Evolutionary conservation across 2,888 invertebrate species (phyloP).

Genomic region (Subacronicta megacephala): DNA sequence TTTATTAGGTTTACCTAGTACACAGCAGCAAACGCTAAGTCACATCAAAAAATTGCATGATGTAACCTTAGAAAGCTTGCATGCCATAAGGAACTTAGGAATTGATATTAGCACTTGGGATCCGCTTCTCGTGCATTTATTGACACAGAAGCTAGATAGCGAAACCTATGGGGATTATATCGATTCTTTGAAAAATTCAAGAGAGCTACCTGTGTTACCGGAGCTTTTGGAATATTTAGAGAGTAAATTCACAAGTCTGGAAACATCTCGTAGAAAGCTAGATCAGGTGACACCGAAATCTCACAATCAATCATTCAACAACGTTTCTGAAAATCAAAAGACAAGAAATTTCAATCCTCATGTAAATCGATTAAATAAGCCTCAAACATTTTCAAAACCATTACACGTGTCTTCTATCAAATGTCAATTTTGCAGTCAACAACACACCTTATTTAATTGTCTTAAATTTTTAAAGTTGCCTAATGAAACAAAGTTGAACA

Average conservation of each 20-base stretch:
- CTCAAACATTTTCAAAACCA: constrained; percentile 1
- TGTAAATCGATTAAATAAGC: constrained; percentile 2
- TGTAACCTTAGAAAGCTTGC: constrained; percentile 3
- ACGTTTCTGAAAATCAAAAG: not conserved
- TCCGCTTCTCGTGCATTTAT: too few species aligned
- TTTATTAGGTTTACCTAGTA: constrained; percentile 7
- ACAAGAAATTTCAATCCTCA: not conserved
- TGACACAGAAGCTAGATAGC: too few species aligned
- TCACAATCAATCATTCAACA: not conserved
- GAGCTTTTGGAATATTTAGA: constrained; percentile 23
- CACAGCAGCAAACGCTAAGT: constrained; percentile 2
- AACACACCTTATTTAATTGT: constrained; percentile 15
- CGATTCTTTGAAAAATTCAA: constrained; percentile 12
- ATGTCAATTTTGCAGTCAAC: constrained; percentile 11
- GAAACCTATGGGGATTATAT: constrained; percentile 8
- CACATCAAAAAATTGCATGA: constrained; percentile 19
- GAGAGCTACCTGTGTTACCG: constrained; percentile 11
- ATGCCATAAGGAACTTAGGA: constrained; percentile 12
- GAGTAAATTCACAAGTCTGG: constrained; percentile 16
- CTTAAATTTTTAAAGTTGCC: constrained; percentile 7
- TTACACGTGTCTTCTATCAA: constrained; percentile 13
- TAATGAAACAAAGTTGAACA: constrained; percentile 1
- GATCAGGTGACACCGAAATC: constrained; percentile 4
- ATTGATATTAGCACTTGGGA: constrained; percentile 15
- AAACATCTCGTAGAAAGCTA: constrained; percentile 20